Evolutionary conservation across 2,113 vertebrate genomes (phyloP).

Genomic region (Mastomys coucha): DNA sequence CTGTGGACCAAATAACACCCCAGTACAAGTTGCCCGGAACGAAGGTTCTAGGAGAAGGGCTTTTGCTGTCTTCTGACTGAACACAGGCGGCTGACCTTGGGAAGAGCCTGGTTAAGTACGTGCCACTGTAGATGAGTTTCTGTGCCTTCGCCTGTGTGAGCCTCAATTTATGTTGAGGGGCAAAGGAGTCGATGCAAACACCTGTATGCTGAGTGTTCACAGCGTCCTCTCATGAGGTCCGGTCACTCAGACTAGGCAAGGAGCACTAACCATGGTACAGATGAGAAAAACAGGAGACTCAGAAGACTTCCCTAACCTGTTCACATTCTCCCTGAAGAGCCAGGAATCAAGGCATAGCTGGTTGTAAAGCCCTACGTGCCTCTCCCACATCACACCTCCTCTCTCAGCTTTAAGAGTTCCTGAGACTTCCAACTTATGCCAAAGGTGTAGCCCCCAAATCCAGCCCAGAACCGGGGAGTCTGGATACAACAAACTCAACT

Average conservation of each 20-base stretch:
- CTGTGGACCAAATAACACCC: not conserved
- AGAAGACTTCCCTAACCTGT: not conserved
- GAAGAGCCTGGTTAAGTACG: not conserved
- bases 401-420: no score
- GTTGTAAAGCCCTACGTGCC: not conserved
- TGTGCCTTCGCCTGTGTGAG: not conserved
- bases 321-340: not conserved
- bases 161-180: not conserved
- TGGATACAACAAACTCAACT: not conserved
- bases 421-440: no score
- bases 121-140: not conserved
- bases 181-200: not conserved
- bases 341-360: not conserved
- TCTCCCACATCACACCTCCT: not conserved
- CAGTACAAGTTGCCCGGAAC: not conserved
- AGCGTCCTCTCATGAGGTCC: not conserved
- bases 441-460: not conserved
- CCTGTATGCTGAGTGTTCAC: not conserved
- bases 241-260: not conserved
- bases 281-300: slow-evolving; percentile 11
- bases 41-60: not conserved
- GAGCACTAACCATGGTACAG: not conserved
- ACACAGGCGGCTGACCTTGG: not conserved
- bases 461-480: not conserved
- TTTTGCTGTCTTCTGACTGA: not conserved